Evolutionary conservation across 2,113 vertebrate genomes (phyloP), one percentile per base, ranked within the genome.

Genomic region (Anhinga anhinga): DNA sequence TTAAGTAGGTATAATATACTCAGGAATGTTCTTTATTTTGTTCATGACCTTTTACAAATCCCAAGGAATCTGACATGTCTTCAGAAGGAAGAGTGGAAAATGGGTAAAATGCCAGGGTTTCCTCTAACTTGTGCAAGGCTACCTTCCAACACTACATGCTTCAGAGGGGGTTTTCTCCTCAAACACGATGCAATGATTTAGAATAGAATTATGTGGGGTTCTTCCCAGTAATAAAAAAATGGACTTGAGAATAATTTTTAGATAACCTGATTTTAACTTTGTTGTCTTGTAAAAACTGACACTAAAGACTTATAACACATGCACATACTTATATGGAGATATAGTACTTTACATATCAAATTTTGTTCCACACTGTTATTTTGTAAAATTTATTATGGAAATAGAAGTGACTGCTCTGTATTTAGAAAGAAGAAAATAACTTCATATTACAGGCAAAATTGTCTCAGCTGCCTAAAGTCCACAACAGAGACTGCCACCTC

Each of bases 31-130:
- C 85, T 95, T 88, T 77, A 90, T 95, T 97, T 96, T 96, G 42
- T 95, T 97, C 73, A 49, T 90, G 96, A 98, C 90, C 95, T 97
- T 98, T 94, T 92, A 94, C 62, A 98, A 97, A 98, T 94, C 95
- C 95, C 95, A 97, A 97, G 95, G 93, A 98, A 97, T 96, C 82
- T 96, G 95, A 95, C 92, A 82, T 82, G 59, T 44, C 94, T 90
- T 97, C 81, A 97, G 80, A 82, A 97, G 44, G 92, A 97, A 97
- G 84, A 97, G 77, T 96, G 94, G 94, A 98, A 98, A 98, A 95
- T 82, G 72, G 97, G 96, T 94, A 91, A 87, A 76, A 72, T 69
- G 95, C 97, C 97, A 98, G 79, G 53, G n/a, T 74, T 79, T 96
- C 62, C 96, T 96, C 69, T 87, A 89, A 94, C 81, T 82, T 80